phyloP scores from a whole-genome alignment of 23 tunicate genomes.

The Pegea sp. region DNA sequence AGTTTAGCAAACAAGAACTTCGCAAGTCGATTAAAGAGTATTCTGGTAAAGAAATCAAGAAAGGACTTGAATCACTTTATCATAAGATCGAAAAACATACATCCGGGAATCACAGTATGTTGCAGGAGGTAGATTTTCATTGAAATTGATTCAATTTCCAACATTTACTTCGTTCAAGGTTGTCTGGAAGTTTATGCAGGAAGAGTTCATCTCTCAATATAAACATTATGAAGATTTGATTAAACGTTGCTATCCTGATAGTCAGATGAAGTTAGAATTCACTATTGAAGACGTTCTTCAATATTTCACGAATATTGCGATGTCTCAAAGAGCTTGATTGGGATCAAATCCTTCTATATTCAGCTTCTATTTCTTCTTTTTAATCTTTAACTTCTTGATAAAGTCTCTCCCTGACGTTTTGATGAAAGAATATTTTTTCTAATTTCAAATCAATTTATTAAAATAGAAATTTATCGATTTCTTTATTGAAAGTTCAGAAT shows the following conservation, averaged over 20 bases:
- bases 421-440: too few relatives aligned
- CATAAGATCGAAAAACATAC: constrained; percentile 95
- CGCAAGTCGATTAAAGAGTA: constrained; percentile 86
- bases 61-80: constrained; percentile 74
- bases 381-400: background rate
- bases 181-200: constrained; percentile 97
- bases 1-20: constrained; percentile 81
- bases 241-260: constrained; percentile 54
- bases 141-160: background rate
- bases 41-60: constrained; percentile 90
- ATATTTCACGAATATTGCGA: constrained; percentile 76
- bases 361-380: background rate
- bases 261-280: constrained; percentile 63
- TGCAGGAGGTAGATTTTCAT: constrained; percentile 24
- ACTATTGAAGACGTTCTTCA: constrained; percentile 70
- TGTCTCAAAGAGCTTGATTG: constrained; percentile 9
- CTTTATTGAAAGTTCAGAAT: too few relatives aligned
- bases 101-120: constrained; percentile 39
- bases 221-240: constrained; percentile 78
- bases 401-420: too few relatives aligned
- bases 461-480: too few relatives aligned
- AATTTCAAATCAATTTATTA: too few relatives aligned
- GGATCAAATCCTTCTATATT: background rate
- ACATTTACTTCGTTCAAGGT: constrained; percentile 13
- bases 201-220: constrained; percentile 83